A percentile compares a stretch with the other conserved stretches of the same genome.
These are phyloP conservation scores for Coronaproctus castanopsis DNA, from an alignment of 2,888 invertebrate genomes.

Conservation along the genomic window DNA sequence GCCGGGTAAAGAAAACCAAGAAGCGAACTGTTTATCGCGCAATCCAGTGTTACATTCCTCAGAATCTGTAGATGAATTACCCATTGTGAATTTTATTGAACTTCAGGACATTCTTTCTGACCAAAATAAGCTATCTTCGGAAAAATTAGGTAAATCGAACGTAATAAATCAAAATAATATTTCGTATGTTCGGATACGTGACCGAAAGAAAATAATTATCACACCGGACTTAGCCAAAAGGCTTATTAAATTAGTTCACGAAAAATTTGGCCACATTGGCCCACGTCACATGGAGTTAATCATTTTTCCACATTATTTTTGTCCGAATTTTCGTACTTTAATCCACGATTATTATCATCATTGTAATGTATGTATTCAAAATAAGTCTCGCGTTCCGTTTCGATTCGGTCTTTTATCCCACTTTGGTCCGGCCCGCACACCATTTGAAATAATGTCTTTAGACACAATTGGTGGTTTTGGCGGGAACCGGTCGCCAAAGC, in stretches of 20 bases:
- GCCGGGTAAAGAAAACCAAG: constrained; percentile 18
- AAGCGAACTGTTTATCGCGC: constrained; percentile 18
- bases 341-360: constrained; percentile 16
- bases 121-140: constrained; percentile 12
- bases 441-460: constrained; percentile 21
- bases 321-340: constrained; percentile 15
- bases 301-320: constrained; percentile 11
- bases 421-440: constrained; percentile 20
- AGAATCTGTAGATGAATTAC: neutral
- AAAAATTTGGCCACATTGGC: constrained; percentile 15
- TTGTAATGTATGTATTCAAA: constrained; percentile 20
- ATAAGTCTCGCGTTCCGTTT: constrained; percentile 21
- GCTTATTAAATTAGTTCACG: constrained; percentile 14
- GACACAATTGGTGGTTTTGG: constrained; percentile 23
- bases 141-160: constrained; percentile 2
- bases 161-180: constrained; percentile 10
- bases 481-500: constrained; percentile 20
- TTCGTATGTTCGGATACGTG: constrained; percentile 11
- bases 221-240: constrained; percentile 14
- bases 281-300: constrained; percentile 12
- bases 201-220: constrained; percentile 14
- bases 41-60: constrained; percentile 17
- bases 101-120: constrained; percentile 16
- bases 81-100: constrained; percentile 5
- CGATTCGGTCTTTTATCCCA: constrained; percentile 20